Base-by-base conservation (phyloP, 2,113 vertebrate species). In the Platichthys stellatus region DNA sequence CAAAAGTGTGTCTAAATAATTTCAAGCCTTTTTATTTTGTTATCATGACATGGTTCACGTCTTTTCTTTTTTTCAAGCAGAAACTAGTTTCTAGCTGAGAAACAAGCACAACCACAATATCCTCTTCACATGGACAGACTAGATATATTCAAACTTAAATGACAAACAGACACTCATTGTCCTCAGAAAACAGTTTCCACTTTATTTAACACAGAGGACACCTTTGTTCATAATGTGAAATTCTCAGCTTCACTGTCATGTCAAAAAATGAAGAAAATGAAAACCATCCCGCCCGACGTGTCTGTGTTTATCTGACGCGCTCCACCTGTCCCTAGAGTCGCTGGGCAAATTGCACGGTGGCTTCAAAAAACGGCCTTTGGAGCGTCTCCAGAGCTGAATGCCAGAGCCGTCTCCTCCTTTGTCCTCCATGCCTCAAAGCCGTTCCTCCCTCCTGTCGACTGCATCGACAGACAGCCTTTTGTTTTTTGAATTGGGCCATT, bases 401-500 rank as follows among this genome's bases (percentile, higher is more conserved):
- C 20, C 31, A 53, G 61, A 26, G 58, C 62, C n/a, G 71, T 63
- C 72, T 67, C 70, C 61, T 81, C 63, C 60, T 77, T 80, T 88
- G 83, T 90, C 83, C 77, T 85, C 69, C 69, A 69, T 78, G 75
- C 76, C 78, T 69, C n/a, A 0, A n/a, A 85, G 77, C 78, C 60
- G 64, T 84, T 80, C n/a, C 80, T 89, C 82, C 74, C 72, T 40
- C 40, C 63, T 80, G 83, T 80, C 82, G 35, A 84, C 74, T 28
- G 24, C 75, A 83, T 82, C 57, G 86, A 82, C 72, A 74, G 31
- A 17, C 66, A 66, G 65, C 38, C 43, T 9, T 56, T 21, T n/a
- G 21, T 56, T 11, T 23, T 56, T 89, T 86, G 83, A 31, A 31
- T 31, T 31, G 31, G 28, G 28, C 5, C 28, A 31, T 31, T 31